Evolutionary conservation across 2,113 vertebrate genomes (phyloP).

Genomic region (Notarius quadriscutis): DNA sequence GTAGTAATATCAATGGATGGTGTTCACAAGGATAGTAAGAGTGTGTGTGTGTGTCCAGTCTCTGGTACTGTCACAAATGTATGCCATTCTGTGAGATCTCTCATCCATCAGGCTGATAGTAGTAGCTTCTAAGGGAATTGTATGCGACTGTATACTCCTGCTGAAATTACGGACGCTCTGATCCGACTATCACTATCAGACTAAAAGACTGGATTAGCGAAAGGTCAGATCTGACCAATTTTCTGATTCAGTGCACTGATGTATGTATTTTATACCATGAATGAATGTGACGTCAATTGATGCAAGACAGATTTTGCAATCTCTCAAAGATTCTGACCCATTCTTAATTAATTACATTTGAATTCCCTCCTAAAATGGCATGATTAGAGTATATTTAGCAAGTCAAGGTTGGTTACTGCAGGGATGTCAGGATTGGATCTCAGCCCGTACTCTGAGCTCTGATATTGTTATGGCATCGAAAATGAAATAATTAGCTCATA

Average conservation of each 20-base stretch:
- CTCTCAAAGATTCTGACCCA: not conserved
- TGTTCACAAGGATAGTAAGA: not conserved
- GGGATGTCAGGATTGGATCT: not conserved
- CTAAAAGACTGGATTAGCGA: not conserved
- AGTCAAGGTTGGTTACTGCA: not conserved
- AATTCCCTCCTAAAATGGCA: not conserved
- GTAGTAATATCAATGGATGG: not conserved
- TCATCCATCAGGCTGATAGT: not conserved
- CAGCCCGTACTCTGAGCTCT: not conserved
- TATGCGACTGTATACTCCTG: not conserved
- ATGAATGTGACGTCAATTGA: not conserved
- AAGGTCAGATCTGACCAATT: not conserved
- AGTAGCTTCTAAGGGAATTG: not conserved
- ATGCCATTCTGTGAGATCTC: not conserved
- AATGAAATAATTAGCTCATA: constrained; percentile 8
- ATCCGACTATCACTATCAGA: not conserved
- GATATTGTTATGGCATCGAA: not conserved
- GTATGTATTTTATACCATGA: not conserved
- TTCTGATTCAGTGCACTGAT: not conserved
- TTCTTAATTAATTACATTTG: not conserved
- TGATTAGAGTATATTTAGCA: not conserved
- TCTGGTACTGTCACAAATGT: not conserved
- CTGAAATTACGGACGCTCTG: not conserved
- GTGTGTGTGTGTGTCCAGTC: not conserved
- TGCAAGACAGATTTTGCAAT: not conserved